Conservation (phyloP, 2,113 vertebrate species). For the Jacana jacana region DNA sequence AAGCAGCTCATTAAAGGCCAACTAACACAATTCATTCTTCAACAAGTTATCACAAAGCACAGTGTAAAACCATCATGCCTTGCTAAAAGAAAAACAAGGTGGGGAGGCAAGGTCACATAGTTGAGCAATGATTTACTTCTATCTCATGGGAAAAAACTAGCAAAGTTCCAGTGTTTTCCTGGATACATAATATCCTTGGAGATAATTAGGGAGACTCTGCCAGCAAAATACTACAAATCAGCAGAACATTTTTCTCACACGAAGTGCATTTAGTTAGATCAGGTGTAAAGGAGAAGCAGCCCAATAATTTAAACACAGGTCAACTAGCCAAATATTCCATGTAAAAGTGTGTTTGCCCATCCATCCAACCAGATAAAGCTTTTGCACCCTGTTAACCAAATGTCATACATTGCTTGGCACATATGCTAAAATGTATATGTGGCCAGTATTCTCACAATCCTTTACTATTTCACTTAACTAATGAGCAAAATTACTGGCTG, state of each 20-base stretch:
- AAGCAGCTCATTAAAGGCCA: neutral
- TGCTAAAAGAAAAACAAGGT: neutral
- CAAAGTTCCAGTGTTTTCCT: neutral
- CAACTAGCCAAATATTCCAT: neutral
- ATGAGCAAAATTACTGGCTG: neutral
- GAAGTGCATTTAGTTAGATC: neutral
- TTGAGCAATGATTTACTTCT: neutral
- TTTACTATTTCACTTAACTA: neutral
- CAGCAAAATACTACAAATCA: neutral
- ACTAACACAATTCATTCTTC: neutral
- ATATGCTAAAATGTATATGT: rapidly evolving
- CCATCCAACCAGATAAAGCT: neutral
- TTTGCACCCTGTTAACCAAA: neutral
- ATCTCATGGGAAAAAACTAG: neutral
- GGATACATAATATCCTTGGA: neutral
- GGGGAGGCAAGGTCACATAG: neutral
- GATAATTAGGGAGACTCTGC: neutral
- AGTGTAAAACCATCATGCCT: neutral
- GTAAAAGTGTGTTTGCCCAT: neutral
- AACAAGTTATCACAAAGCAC: neutral
- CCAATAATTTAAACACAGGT: neutral
- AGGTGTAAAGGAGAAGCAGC: neutral
- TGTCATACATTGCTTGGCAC: neutral
- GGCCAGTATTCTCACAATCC: neutral
- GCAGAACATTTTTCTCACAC: neutral